Base-by-base conservation (phyloP, 2,888 invertebrate species). In the Euplagia quadripunctaria region DNA sequence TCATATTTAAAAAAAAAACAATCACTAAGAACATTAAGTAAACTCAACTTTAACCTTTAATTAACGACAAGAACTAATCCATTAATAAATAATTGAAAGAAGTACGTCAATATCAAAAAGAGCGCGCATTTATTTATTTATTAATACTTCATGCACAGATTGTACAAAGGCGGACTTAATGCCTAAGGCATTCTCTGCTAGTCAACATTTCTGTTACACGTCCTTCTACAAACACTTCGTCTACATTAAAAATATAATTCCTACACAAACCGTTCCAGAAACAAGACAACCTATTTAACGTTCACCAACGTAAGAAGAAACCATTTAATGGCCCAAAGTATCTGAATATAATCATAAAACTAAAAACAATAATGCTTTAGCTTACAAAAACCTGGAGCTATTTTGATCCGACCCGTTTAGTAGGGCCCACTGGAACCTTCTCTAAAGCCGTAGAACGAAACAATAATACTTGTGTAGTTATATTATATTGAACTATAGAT, bases 401-500 rank as follows among this genome's bases (percentile, higher is more conserved):
- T 82, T 84, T 83, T 77, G 83, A 82, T 82, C 79, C 73, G 79
- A 82, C 80, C 79, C 82, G 81, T 82, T 82, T 79, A 80, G 84
- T 85, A 77, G 84, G 31, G 82, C 80, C 76, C 81, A 83, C 79
- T 86, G 86, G 87, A 88, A 89, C 88, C 88, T 89, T 91, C 89
- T 90, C 90, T 90, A 90, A 88, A 86, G 85, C 86, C 86, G 87
- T 79, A 87, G 90, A 91, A 91, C 90, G 90, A 90, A 91, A 93
- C 88, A 86, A 90, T 89, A 89, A 82, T 79, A 81, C 81, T 46
- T 16, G 46, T 78, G 55, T 20, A 49, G 82, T 75, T 82, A 83
- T 73, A 55, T 64, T 65, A 68, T 49, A 63, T 70, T 49, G 49
- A 87, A 85, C 3, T 83, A 75, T 77, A 76, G 87, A 79, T 86